These are phyloP conservation scores for Minunthozetes semirufus DNA, from an alignment of 2,888 invertebrate genomes.

Conservation along the genomic window DNA sequence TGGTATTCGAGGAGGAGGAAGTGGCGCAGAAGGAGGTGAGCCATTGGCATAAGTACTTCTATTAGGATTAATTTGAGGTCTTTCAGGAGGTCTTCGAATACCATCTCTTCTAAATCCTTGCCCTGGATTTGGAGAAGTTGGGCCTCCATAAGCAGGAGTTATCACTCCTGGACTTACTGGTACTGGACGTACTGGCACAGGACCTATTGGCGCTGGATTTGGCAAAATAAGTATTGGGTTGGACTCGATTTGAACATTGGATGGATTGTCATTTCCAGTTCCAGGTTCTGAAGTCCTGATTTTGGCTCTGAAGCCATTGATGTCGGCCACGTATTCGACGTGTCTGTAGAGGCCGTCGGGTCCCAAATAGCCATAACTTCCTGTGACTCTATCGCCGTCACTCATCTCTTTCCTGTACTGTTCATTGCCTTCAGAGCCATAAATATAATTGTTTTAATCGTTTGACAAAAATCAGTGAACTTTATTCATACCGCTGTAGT, in stretches of 20 bases:
- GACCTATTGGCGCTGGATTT: neutral
- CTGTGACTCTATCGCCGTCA: constrained; percentile 33
- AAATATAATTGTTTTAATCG: neutral
- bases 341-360: constrained; percentile 36
- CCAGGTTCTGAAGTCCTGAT: constrained; percentile 38
- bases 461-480: neutral
- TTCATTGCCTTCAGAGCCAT: constrained; percentile 28
- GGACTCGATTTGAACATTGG: constrained; percentile 32
- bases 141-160: neutral
- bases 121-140: neutral
- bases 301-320: constrained; percentile 36
- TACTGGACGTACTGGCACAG: too few relatives aligned
- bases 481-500: constrained; percentile 10
- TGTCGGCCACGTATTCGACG: constrained; percentile 38
- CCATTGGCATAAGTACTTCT: neutral
- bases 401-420: constrained; percentile 35
- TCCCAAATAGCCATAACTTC: constrained; percentile 34
- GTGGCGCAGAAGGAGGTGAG: neutral
- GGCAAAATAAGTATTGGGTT: neutral
- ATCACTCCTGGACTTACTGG: neutral
- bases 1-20: neutral
- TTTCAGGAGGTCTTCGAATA: neutral
- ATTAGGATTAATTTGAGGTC: neutral
- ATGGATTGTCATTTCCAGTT: constrained; percentile 35
- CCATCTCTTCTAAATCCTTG: neutral